Evolutionary conservation across 64 coral and sea anemone species (phyloP).

Genomic region (Montipora foliosa): DNA sequence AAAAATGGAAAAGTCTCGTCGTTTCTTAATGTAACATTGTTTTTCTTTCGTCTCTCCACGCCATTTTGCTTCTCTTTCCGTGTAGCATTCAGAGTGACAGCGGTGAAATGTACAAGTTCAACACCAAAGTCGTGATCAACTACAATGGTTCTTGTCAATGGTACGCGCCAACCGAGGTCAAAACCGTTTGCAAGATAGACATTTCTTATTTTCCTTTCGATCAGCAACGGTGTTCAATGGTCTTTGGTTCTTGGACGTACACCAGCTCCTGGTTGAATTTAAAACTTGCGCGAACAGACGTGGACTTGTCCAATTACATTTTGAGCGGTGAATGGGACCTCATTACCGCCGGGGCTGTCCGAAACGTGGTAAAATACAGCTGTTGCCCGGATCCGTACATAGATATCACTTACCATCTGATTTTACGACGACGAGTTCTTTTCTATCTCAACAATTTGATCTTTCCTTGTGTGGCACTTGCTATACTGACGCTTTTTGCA

Average conservation of each 20-base stretch:
- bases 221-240: slow-evolving; percentile 81
- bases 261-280: slow-evolving; percentile 75
- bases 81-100: slow-evolving; percentile 83
- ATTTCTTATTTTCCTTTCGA: slow-evolving; percentile 94
- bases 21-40: no score
- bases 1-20: no score
- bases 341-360: slow-evolving; percentile 53
- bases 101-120: slow-evolving; percentile 97
- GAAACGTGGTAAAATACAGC: slow-evolving; percentile 88
- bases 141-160: slow-evolving; percentile 81
- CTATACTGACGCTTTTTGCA: slow-evolving; percentile 71
- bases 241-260: slow-evolving; percentile 93
- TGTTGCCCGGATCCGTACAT: slow-evolving; percentile 89
- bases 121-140: slow-evolving; percentile 83
- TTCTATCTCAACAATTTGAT: slow-evolving; percentile 96
- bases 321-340: slow-evolving; percentile 91
- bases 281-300: slow-evolving; percentile 56
- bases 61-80: no score
- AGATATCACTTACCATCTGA: slow-evolving; percentile 82
- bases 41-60: no score
- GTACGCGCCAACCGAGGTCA: slow-evolving; percentile 94
- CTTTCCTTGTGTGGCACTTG: slow-evolving; percentile 72
- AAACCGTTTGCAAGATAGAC: slow-evolving; percentile 95
- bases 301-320: slow-evolving; percentile 87
- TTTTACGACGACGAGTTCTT: slow-evolving; percentile 68